Evolutionary conservation across 2,113 vertebrate genomes (phyloP).

Genomic region (Martes martes): DNA sequence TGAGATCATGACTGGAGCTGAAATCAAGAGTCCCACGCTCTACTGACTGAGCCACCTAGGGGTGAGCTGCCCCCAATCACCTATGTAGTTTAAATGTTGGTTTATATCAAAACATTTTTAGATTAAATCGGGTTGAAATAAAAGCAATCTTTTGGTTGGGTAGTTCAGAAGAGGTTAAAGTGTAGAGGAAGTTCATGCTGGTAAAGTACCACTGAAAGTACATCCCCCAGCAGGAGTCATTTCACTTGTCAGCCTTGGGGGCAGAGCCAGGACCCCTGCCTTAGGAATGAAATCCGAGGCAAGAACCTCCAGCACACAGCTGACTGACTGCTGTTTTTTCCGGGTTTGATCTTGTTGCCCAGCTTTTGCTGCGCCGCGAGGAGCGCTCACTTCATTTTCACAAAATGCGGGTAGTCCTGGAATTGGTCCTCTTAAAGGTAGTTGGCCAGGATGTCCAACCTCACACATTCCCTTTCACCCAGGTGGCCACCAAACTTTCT

Average conservation of each 20-base stretch:
- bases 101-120: not conserved
- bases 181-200: conserved; percentile 67
- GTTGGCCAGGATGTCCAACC: conserved; percentile 87
- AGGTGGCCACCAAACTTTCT: conserved; percentile 87
- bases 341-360: conserved; percentile 90
- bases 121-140: conserved; percentile 50
- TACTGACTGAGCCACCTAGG: not conserved
- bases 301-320: conserved; percentile 86
- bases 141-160: not conserved
- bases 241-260: not conserved
- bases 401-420: conserved; percentile 88
- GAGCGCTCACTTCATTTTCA: conserved; percentile 90
- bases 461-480: conserved; percentile 82
- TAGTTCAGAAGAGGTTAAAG: conserved; percentile 68
- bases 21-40: not conserved
- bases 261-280: conserved; percentile 58
- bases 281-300: conserved; percentile 74
- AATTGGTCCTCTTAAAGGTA: conserved; percentile 88
- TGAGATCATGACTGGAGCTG: not conserved
- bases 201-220: conserved; percentile 51
- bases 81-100: not conserved
- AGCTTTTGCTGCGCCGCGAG: conserved; percentile 92
- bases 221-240: not conserved
- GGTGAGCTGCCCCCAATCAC: not conserved
- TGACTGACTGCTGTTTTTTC: conserved; percentile 87